These are phyloP conservation scores for Phaethornis superciliosus DNA, from an alignment of 2,113 vertebrate species.

Conservation along the genomic window DNA sequence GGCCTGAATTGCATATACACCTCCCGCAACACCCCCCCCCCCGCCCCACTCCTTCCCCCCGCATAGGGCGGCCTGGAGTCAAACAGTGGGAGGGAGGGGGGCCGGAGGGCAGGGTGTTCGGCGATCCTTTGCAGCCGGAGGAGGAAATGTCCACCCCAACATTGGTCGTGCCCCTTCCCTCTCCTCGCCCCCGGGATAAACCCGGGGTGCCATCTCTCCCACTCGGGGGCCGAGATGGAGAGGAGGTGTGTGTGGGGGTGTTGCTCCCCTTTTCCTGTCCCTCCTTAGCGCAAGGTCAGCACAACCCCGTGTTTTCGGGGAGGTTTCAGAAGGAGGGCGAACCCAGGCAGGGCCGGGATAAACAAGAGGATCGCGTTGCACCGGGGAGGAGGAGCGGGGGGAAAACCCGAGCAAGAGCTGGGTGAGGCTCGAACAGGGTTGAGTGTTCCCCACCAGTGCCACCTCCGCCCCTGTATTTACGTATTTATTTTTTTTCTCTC, in stretches of 20 bases:
- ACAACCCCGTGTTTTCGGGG: background rate
- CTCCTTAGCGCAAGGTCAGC: background rate
- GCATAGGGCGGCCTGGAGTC: background rate
- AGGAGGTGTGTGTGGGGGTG: no score
- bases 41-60: no score
- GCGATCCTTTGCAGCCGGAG: background rate
- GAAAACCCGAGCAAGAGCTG: background rate
- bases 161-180: no score
- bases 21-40: no score
- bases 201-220: background rate
- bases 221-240: no score
- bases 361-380: conserved; percentile 34
- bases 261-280: background rate
- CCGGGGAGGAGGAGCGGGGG: background rate
- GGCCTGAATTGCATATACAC: background rate
- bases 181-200: background rate
- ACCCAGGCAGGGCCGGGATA: background rate
- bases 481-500: background rate
- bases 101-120: background rate
- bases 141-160: background rate
- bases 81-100: background rate
- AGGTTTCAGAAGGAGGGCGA: background rate
- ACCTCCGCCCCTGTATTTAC: background rate
- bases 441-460: background rate
- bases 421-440: background rate